Evolutionary conservation across 2,888 invertebrate genomes (phyloP), one percentile per base, ranked within the genome.

Genomic region (Diploptera punctata): DNA sequence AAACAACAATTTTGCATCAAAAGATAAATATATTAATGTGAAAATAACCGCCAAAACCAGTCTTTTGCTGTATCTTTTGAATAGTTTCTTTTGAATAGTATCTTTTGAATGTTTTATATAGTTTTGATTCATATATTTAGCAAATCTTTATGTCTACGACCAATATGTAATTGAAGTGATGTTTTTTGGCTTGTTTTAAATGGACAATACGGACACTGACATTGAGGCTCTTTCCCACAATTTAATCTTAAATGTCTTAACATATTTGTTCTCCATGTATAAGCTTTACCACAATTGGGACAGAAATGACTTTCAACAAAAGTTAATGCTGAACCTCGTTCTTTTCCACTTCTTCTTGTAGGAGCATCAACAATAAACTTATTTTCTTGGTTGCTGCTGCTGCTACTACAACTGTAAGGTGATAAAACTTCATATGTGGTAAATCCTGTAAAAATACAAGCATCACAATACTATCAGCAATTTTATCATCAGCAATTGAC

Each of bases 201-300:
- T 4, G 75, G 73, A 68, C 79, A 80, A 52, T 75, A 73, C 3
- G 76, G 77, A 60, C 79, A 80, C 16, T 75, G 73, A 67, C 79
- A 79, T 38, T 77, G 77, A 24, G 80, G 80, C 68, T 79, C 77
- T 21, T 78, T 77, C 16, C 80, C 80, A 72, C 80, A 81, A 70
- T 80, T 80, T 71, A 79, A 78, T 38, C 77, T 78, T 73, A 80
- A 78, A 76, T 83, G 83, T 9, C 82, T 79, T 38, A 26, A 38
- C 18, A 71, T 21, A 31, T 67, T 72, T n/a, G 62, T 33, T 52
- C 44, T 49, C 38, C 54, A 65, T 13, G 65, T 3, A 29, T 65
- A 44, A 16, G 29, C 44, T 31, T 44, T 44, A 5, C 65, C 44
- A 65, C 38, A 65, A 13, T 26, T 38, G 4, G 21, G 19, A 18